Conservation (phyloP, 2,113 vertebrate species). For the Drymodes brunneopygia region DNA sequence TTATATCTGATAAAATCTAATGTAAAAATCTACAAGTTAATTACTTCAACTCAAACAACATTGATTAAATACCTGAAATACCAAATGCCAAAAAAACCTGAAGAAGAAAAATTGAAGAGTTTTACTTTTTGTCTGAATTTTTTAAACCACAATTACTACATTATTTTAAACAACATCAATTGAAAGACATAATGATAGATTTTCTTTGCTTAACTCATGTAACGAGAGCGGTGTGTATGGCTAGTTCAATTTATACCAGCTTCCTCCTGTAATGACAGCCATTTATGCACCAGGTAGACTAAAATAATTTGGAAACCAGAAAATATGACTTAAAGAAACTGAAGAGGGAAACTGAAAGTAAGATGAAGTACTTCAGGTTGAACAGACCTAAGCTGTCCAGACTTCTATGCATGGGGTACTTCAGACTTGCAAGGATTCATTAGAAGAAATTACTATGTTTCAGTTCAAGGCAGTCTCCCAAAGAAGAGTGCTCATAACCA, state of each 20-base stretch:
- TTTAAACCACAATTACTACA: neutral
- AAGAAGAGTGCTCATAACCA: neutral
- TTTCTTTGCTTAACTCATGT: neutral
- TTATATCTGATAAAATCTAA: neutral
- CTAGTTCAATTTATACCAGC: neutral
- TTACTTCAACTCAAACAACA: neutral
- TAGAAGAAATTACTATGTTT: neutral
- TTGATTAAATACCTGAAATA: constrained; percentile 25
- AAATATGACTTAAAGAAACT: neutral
- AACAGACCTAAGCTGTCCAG: neutral
- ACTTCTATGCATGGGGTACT: neutral
- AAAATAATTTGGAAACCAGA: neutral
- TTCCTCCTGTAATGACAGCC: neutral
- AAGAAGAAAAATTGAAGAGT: neutral
- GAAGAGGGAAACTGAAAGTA: neutral
- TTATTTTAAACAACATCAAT: neutral
- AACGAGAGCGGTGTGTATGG: neutral
- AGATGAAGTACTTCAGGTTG: neutral
- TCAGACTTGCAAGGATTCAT: neutral
- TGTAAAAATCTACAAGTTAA: neutral
- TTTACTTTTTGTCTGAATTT: neutral
- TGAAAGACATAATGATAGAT: neutral
- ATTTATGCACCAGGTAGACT: neutral
- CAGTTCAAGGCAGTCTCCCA: neutral
- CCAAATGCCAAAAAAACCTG: neutral